Percentiles rank a stretch among this genome's conserved stretches.
These are phyloP conservation scores for Polydrusus pterygomalis DNA, from an alignment of 2,888 invertebrate species.

Conservation along the genomic window DNA sequence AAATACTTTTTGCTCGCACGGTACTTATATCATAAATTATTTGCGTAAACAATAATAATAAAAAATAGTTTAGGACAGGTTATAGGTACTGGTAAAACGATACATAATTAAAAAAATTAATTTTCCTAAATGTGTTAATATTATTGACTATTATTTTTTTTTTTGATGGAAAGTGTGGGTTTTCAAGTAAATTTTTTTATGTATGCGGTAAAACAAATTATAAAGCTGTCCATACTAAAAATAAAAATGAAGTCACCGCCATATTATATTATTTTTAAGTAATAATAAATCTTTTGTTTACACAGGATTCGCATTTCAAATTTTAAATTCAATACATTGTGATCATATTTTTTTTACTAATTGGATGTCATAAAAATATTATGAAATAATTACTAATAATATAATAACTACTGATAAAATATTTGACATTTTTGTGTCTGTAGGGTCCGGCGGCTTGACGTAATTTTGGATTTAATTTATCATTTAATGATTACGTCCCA, in stretches of 20 bases:
- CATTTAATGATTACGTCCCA: no score
- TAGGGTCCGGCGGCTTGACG: no score
- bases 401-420: no score
- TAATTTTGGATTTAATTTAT: no score
- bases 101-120: neutral
- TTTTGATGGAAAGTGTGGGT: conserved; percentile 17
- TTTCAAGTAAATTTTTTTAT: conserved; percentile 7
- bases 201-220: conserved; percentile 16
- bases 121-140: neutral
- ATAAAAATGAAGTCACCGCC: conserved; percentile 16
- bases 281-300: conserved; percentile 13
- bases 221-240: conserved; percentile 12
- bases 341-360: neutral
- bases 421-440: no score
- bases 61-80: no score
- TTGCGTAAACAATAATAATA: no score
- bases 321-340: neutral
- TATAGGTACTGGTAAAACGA: no score
- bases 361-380: neutral
- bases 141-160: neutral
- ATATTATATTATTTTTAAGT: neutral
- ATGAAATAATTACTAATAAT: neutral
- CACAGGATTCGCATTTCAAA: neutral
- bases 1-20: no score
- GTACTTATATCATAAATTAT: no score